Evolutionary conservation across 2,888 invertebrate species (phyloP), one percentile per base, ranked within the genome.

Genomic region (Proisotoma minuta): DNA sequence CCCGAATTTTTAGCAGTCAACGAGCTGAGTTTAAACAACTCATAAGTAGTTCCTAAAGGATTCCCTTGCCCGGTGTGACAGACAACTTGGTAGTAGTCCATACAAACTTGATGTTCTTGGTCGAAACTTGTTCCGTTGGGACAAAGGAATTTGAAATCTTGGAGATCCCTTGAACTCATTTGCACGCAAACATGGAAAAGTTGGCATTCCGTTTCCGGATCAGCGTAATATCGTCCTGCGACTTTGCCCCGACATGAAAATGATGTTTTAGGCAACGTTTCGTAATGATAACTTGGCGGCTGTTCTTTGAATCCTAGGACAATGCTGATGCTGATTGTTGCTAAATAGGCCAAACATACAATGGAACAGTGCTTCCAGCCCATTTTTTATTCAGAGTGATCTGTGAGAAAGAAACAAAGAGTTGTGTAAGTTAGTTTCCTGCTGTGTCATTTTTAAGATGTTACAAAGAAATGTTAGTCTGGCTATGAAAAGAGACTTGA

Each of bases 101-200:
- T 71, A 50, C 73, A 73, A 1, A 73, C 73, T 60, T 70, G 67
- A 47, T 72, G 72, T 49, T 73, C 73, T 56, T 72, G 68, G 58
- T 73, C 73, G 65, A 73, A 73, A 43, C 70, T 71, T 8, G 73
- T 73, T 59, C 73, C 73, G 48, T 73, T 73, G 2, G 73, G 71
- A 58, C 73, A 73, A 8, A 73, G 59, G 47, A 73, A 73, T 48
- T 64, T 63, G 61, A 70, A 73, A 47, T 71, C 70, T 47, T 69
- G 65, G 8, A 65, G 60, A 40, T 73, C 71, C 52, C 66, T 47
- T 34, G 58, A 63, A 50, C 62, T 70, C 69, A 68, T 71, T 48
- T 63, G 65, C 12, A 70, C 68, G 56, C 73, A 73, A 15, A 73
- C 70, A 39, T 73, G 73, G 53, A 73, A 73, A 65, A 73, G 63